phyloP scores from a whole-genome alignment of 2,113 vertebrate genomes.

The Mustela nigripes region DNA sequence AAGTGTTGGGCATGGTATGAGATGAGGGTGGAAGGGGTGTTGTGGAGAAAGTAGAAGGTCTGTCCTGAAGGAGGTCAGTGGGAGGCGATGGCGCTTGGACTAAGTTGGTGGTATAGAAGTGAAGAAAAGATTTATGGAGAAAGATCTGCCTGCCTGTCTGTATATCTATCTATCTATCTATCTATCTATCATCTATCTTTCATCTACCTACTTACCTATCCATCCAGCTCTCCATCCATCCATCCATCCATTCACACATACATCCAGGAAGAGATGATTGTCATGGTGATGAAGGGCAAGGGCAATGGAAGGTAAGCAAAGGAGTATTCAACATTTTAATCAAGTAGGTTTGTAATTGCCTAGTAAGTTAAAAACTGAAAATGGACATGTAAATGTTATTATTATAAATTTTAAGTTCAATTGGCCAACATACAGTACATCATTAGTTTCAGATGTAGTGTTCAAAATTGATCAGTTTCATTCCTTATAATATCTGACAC shows the following conservation, averaged over 20 bases:
- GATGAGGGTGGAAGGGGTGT: neutral
- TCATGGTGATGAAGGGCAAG: neutral
- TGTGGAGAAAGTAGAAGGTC: neutral
- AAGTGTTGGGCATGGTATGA: neutral
- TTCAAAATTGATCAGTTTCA: too few relatives aligned
- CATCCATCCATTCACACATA: too few relatives aligned
- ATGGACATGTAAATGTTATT: neutral
- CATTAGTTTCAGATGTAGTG: too few relatives aligned
- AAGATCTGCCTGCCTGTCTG: neutral
- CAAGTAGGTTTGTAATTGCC: neutral
- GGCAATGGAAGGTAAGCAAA: neutral
- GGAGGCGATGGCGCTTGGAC: neutral
- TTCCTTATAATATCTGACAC: conserved; percentile 48
- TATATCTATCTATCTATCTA: too few relatives aligned
- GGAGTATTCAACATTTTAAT: neutral
- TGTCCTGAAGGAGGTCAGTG: neutral
- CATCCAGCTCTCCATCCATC: too few relatives aligned
- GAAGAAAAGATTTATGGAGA: neutral
- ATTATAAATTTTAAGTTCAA: conserved; percentile 11
- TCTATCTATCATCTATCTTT: accelerated
- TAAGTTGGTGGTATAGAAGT: neutral
- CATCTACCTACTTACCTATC: neutral
- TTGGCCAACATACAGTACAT: too few relatives aligned
- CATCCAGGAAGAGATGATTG: neutral
- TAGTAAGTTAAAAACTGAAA: conserved; percentile 32